A percentile compares a stretch with the other conserved stretches of the same genome.
Conservation (phyloP, 2,797 vertebrate species). For the Psittacula echo region DNA sequence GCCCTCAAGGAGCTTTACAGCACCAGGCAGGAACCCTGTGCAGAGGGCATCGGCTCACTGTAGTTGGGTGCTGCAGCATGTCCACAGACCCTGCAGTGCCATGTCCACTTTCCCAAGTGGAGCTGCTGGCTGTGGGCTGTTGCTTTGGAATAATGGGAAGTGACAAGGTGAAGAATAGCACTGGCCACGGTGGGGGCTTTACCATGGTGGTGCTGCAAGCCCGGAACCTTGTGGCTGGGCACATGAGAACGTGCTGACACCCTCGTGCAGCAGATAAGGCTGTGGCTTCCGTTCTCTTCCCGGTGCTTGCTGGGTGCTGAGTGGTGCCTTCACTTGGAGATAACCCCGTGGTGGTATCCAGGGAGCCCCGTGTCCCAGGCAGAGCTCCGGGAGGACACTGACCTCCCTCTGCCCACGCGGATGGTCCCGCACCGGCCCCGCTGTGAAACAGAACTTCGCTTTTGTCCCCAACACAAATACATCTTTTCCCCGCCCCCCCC, state of each 20-base stretch:
- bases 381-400: not conserved
- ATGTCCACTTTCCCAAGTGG: slow-evolving; percentile 21
- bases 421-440: slow-evolving; percentile 77
- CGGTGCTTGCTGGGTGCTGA: rapidly evolving
- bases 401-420: slow-evolving; percentile 76
- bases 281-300: rapidly evolving
- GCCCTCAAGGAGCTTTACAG: not conserved
- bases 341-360: not conserved
- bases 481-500: slow-evolving; percentile 71
- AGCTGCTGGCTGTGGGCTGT: slow-evolving; percentile 58
- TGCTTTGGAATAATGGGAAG: slow-evolving; percentile 74
- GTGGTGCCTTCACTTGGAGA: not conserved
- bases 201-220: slow-evolving; percentile 73
- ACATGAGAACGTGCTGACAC: rapidly evolving
- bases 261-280: not conserved
- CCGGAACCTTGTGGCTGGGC: not conserved
- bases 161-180: slow-evolving; percentile 77
- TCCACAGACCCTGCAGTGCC: not conserved
- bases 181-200: slow-evolving; percentile 70
- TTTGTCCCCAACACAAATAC: slow-evolving; percentile 79
- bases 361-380: rapidly evolving
- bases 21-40: not conserved
- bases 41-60: not conserved
- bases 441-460: slow-evolving; percentile 79
- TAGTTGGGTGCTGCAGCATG: not conserved